Evolutionary conservation across 2,113 vertebrate genomes (phyloP).

Genomic region (Craseonycteris thonglongyai): DNA sequence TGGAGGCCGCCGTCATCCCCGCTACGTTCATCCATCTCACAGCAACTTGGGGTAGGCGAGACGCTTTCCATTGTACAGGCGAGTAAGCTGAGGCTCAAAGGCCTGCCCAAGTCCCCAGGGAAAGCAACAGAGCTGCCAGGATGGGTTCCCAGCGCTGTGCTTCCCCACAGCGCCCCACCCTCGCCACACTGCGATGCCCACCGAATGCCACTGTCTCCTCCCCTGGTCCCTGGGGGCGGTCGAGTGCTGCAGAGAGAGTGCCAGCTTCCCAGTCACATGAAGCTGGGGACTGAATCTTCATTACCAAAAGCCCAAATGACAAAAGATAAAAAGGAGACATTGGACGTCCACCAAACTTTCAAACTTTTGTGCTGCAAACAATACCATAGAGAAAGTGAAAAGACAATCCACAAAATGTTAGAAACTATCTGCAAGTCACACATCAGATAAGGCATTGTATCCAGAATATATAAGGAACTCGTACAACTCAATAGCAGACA

Average conservation of each 20-base stretch:
- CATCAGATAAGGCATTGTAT: neutral
- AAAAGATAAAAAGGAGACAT: neutral
- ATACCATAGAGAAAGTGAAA: neutral
- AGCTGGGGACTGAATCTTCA: neutral
- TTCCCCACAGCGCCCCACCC: no score
- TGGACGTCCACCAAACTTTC: neutral
- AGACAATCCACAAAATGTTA: no score
- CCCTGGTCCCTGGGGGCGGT: accelerated
- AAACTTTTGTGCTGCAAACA: neutral
- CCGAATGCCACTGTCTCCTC: neutral
- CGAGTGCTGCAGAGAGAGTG: neutral
- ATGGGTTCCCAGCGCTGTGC: neutral
- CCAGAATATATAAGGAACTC: neutral
- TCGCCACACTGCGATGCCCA: neutral
- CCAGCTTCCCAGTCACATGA: neutral
- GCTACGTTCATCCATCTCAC: neutral
- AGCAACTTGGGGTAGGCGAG: neutral
- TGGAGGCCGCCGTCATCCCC: neutral
- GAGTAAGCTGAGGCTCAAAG: neutral
- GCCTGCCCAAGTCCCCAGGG: neutral
- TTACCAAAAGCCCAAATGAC: neutral
- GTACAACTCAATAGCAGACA: neutral
- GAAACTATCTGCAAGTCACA: neutral
- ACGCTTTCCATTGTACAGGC: neutral
- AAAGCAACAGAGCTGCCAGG: neutral